Conservation (phyloP, 2,797 vertebrate genomes). For the Cyprinodon diabolis region DNA sequence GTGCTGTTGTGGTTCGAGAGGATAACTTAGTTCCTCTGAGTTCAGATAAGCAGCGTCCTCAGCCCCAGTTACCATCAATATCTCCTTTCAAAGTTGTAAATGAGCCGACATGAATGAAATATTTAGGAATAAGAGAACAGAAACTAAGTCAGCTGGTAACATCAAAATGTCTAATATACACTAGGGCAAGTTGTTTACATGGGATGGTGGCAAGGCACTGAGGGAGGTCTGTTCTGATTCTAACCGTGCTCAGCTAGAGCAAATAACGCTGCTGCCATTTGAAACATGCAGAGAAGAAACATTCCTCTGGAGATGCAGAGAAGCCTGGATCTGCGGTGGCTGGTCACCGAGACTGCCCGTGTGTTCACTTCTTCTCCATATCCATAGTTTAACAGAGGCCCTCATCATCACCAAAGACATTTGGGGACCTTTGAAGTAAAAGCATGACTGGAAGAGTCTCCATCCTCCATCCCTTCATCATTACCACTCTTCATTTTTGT, state of each 20-base stretch:
- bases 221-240: conserved; percentile 72
- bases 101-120: conserved; percentile 62
- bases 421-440: too few species aligned
- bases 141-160: conserved; percentile 65
- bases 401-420: background rate
- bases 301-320: conserved; percentile 46
- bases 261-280: conserved; percentile 54
- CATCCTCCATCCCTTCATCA: too few species aligned
- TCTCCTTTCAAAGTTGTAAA: conserved; percentile 36
- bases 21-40: conserved; percentile 6
- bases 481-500: too few species aligned
- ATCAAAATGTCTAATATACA: conserved; percentile 73
- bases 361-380: conserved; percentile 11
- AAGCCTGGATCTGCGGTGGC: conserved; percentile 12
- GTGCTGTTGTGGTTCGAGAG: background rate
- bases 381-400: background rate
- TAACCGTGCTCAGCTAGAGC: conserved; percentile 46
- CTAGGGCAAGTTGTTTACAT: conserved; percentile 77
- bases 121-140: conserved; percentile 68
- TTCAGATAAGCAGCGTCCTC: conserved; percentile 15
- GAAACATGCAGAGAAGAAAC: conserved; percentile 45
- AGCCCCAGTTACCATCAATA: conserved; percentile 8
- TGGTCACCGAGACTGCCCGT: conserved; percentile 19
- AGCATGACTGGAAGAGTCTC: too few species aligned
- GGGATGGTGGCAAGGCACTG: conserved; percentile 54